Evolutionary conservation across 2,113 vertebrate species (phyloP).

Genomic region (Lichenostomus cassidix): DNA sequence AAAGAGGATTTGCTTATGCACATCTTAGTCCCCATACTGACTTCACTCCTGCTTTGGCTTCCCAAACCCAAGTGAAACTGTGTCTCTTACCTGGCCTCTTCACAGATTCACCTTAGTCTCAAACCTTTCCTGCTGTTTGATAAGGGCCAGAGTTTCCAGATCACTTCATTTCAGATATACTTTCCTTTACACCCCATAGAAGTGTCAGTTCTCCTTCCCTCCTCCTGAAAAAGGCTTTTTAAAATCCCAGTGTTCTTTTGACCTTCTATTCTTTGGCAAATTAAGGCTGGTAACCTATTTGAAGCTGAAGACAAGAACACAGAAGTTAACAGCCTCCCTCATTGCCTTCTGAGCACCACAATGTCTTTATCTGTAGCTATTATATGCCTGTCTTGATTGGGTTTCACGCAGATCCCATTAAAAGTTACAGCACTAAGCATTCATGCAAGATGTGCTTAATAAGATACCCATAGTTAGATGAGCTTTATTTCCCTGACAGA

Average conservation of each 20-base stretch:
- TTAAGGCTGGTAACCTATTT: neutral
- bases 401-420: constrained; percentile 27
- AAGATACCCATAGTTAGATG: neutral
- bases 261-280: neutral
- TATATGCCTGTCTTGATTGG: neutral
- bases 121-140: neutral
- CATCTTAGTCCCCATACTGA: fast-evolving
- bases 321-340: neutral
- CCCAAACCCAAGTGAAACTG: neutral
- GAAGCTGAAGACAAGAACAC: neutral
- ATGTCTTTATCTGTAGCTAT: neutral
- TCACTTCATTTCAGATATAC: neutral
- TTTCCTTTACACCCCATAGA: neutral
- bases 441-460: neutral
- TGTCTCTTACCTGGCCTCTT: neutral
- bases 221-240: neutral
- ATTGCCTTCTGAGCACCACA: neutral
- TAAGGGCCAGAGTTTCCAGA: neutral
- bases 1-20: neutral
- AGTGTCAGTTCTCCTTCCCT: neutral
- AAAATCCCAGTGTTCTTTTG: neutral
- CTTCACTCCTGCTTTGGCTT: neutral
- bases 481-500: constrained; percentile 9
- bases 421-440: constrained; percentile 8
- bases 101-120: neutral